phyloP scores from a whole-genome alignment of 2,113 vertebrate genomes.

The Myxocyprinus asiaticus region DNA sequence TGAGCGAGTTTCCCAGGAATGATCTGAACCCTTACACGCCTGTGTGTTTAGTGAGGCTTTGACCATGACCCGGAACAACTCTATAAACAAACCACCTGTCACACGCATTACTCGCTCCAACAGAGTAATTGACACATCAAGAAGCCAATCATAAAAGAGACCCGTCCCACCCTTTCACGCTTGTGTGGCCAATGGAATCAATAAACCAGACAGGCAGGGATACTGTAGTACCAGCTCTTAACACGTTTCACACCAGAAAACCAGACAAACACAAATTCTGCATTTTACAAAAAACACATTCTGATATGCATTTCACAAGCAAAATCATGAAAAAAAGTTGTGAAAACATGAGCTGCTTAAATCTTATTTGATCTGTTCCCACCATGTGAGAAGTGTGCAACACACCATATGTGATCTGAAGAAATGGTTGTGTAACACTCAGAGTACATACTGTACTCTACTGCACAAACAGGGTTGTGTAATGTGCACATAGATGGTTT shows the following conservation, averaged over 20 bases:
- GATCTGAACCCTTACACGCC: slow-evolving; percentile 54
- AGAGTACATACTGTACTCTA: background rate
- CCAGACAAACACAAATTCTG: background rate
- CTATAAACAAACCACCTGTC: slow-evolving; percentile 60
- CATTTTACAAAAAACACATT: too few species aligned
- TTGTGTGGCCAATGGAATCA: slow-evolving; percentile 45
- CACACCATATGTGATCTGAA: background rate
- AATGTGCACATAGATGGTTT: slow-evolving; percentile 9
- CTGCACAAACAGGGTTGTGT: slow-evolving; percentile 30
- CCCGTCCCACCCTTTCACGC: slow-evolving; percentile 48
- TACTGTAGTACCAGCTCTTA: background rate
- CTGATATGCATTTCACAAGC: background rate
- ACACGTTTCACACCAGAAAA: background rate
- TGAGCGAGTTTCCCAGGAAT: slow-evolving; percentile 33
- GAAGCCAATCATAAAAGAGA: slow-evolving; percentile 52
- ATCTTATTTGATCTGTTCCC: background rate
- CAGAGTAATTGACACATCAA: slow-evolving; percentile 53
- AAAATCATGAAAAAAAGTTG: background rate
- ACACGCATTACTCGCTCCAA: slow-evolving; percentile 57
- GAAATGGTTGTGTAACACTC: background rate
- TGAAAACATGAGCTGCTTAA: background rate
- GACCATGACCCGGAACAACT: slow-evolving; percentile 58
- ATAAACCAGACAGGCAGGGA: slow-evolving; percentile 28
- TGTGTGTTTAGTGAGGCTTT: slow-evolving; percentile 61
- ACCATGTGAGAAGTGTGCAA: background rate